phyloP scores from a whole-genome alignment of 2,888 invertebrate genomes.

The Pardosa pseudoannulata region DNA sequence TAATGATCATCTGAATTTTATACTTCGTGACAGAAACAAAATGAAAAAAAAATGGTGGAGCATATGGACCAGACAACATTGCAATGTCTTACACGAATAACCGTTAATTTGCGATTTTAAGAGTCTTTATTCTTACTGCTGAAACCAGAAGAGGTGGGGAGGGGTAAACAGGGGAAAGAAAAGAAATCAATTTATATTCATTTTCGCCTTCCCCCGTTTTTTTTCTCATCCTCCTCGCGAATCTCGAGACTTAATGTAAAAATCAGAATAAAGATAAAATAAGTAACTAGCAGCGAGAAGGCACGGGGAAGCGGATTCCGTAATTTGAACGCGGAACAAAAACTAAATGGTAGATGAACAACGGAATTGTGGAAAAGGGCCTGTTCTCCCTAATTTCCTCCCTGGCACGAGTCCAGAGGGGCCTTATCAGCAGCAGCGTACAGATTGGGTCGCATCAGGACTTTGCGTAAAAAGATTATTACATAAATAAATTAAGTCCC shows the following conservation, averaged over 20 bases:
- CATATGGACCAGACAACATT: not conserved
- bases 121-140: not conserved
- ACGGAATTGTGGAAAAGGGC: slow-evolving; percentile 62
- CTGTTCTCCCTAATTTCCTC: slow-evolving; percentile 64
- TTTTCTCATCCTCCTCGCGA: not conserved
- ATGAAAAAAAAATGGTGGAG: not conserved
- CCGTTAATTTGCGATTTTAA: slow-evolving; percentile 10
- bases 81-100: not conserved
- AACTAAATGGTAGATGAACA: not conserved
- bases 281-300: not conserved
- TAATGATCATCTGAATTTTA: not conserved
- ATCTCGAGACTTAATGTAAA: not conserved
- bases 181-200: slow-evolving; percentile 2
- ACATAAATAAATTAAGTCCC: slow-evolving; percentile 70
- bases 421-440: slow-evolving; percentile 34
- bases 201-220: not conserved
- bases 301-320: not conserved
- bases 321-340: not conserved
- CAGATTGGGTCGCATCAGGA: slow-evolving; percentile 12
- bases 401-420: slow-evolving; percentile 36
- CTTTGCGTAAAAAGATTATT: slow-evolving; percentile 49
- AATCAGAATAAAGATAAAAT: slow-evolving; percentile 7
- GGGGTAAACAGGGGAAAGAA: not conserved
- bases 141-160: not conserved
- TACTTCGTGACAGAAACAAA: too few species aligned